These are phyloP conservation scores for Misgurnus anguillicaudatus DNA, from an alignment of 2,113 vertebrate species.

Conservation along the genomic window DNA sequence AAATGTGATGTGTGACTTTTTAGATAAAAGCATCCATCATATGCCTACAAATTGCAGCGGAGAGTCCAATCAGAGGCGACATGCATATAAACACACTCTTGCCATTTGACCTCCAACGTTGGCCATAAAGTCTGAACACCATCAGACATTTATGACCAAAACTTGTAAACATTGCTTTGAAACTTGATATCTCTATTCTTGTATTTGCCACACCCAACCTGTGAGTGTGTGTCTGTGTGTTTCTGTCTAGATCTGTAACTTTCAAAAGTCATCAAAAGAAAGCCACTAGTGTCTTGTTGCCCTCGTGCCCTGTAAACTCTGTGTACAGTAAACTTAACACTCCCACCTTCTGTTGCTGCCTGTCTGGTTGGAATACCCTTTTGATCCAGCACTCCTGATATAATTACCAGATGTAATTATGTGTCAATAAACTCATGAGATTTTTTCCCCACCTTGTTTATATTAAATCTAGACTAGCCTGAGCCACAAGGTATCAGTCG, in stretches of 20 bases:
- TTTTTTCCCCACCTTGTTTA: constrained; percentile 29
- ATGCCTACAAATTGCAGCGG: too few species aligned
- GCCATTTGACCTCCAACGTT: not conserved
- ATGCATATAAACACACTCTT: too few species aligned
- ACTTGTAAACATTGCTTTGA: constrained; percentile 10
- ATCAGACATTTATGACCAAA: not conserved
- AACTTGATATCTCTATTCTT: not conserved
- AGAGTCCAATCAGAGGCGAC: not conserved
- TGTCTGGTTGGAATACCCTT: not conserved
- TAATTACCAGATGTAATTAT: constrained; percentile 26
- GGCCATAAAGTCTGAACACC: not conserved
- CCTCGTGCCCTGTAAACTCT: not conserved
- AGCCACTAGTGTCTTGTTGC: not conserved
- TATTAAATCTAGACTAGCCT: constrained; percentile 20
- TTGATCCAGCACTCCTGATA: constrained; percentile 18
- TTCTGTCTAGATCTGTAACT: not conserved
- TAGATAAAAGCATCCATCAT: too few species aligned
- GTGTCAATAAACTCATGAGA: constrained; percentile 29
- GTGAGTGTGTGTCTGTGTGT: not conserved
- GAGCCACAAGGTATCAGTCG: not conserved
- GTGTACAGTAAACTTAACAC: constrained; percentile 25
- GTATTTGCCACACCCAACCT: not conserved
- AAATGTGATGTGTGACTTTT: too few species aligned
- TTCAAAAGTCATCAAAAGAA: not conserved
- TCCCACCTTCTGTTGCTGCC: not conserved